phyloP scores from a whole-genome alignment of 2,113 vertebrate species.

The Scomber scombrus region DNA sequence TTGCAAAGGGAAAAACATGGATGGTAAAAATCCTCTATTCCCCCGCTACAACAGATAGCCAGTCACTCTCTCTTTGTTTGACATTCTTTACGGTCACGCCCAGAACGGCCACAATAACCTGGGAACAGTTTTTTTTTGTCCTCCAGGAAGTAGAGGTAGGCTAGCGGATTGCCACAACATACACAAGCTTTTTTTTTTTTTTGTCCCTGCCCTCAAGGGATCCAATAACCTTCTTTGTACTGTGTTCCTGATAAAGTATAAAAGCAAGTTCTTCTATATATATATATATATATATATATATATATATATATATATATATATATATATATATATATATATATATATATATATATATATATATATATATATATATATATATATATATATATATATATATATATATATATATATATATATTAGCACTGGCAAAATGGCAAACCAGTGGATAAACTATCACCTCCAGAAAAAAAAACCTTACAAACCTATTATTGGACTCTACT shows the following conservation, averaged over 20 bases:
- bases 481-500: too few species aligned
- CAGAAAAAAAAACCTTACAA: too few species aligned
- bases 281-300: too few species aligned
- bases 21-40: constrained; percentile 56
- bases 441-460: too few species aligned
- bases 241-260: constrained; percentile 52
- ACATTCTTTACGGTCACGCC: constrained; percentile 88
- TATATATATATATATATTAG: too few species aligned
- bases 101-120: constrained; percentile 79
- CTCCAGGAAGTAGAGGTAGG: constrained; percentile 54
- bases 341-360: too few species aligned
- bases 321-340: too few species aligned
- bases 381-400: too few species aligned
- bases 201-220: constrained; percentile 42
- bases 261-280: constrained; percentile 43
- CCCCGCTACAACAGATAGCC: constrained; percentile 15
- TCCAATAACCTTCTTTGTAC: constrained; percentile 60
- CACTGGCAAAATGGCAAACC: too few species aligned
- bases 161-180: constrained; percentile 22
- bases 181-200: constrained; percentile 5
- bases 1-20: constrained; percentile 46
- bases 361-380: too few species aligned
- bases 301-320: too few species aligned
- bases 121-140: constrained; percentile 34
- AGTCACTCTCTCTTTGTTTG: constrained; percentile 74